Evolutionary conservation across 2,888 invertebrate genomes (phyloP).

Genomic region (Deilephila elpenor): DNA sequence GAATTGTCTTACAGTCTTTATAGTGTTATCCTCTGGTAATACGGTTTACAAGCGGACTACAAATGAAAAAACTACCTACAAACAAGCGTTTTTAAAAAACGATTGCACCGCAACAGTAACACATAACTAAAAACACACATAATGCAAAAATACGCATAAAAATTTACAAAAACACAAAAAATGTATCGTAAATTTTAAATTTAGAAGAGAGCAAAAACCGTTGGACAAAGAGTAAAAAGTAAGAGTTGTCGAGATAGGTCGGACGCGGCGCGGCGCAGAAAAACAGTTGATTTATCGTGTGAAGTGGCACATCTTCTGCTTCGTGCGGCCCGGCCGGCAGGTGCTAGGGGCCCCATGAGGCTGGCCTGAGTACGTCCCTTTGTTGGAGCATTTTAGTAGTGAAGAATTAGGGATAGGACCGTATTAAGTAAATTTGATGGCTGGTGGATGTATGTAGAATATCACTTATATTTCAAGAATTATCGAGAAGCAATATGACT

Average conservation of each 20-base stretch:
- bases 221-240: slow-evolving; percentile 14
- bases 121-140: not conserved
- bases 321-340: slow-evolving; percentile 36
- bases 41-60: no score
- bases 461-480: no score
- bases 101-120: no score
- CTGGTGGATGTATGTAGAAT: no score
- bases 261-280: slow-evolving; percentile 34
- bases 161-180: slow-evolving; percentile 10
- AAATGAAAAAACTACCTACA: no score
- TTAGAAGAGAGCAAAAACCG: slow-evolving; percentile 24
- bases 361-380: not conserved
- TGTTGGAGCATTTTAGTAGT: no score
- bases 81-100: no score
- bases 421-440: no score
- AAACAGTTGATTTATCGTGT: slow-evolving; percentile 47
- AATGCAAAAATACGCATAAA: not conserved
- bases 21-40: no score
- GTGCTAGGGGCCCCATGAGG: slow-evolving; percentile 33
- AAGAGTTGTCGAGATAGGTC: slow-evolving; percentile 13
- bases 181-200: slow-evolving; percentile 22
- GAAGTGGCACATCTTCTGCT: slow-evolving; percentile 44
- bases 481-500: no score
- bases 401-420: no score
- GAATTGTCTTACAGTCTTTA: no score